These are phyloP conservation scores for Chaenogobius annularis DNA, from an alignment of 2,113 vertebrate species.

Conservation along the genomic window DNA sequence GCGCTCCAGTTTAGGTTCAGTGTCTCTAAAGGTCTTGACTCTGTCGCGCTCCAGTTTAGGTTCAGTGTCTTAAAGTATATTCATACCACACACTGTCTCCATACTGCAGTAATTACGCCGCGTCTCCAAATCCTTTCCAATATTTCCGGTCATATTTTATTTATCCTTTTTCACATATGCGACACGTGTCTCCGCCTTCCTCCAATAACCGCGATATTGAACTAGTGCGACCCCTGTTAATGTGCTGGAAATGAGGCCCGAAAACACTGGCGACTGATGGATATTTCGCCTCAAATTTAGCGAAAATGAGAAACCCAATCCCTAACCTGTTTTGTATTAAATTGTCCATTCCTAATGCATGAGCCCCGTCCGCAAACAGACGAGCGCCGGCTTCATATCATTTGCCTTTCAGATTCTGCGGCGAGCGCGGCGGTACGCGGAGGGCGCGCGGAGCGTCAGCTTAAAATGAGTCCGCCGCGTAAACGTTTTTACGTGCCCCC, in stretches of 20 bases:
- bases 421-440: conserved; percentile 12
- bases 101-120: too few relatives aligned
- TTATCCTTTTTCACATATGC: too few relatives aligned
- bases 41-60: too few relatives aligned
- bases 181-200: neutral
- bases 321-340: conserved; percentile 16
- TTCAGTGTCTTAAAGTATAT: too few relatives aligned
- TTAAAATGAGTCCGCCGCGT: too few relatives aligned
- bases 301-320: neutral
- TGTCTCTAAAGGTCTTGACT: too few relatives aligned
- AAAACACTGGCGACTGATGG: neutral
- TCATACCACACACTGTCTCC: too few relatives aligned
- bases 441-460: too few relatives aligned
- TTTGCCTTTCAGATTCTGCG: conserved; percentile 60
- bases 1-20: too few relatives aligned
- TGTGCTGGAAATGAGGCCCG: neutral
- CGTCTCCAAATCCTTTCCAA: too few relatives aligned
- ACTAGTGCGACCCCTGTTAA: neutral
- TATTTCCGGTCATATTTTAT: too few relatives aligned
- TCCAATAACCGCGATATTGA: neutral
- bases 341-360: conserved; percentile 10
- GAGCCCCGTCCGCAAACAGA: conserved; percentile 16
- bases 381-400: conserved; percentile 35
- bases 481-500: too few relatives aligned
- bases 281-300: neutral